Percentiles rank a stretch among this genome's conserved stretches.
phyloP scores from a whole-genome alignment of 2,888 invertebrate genomes.

The Aricia artaxerxes region DNA sequence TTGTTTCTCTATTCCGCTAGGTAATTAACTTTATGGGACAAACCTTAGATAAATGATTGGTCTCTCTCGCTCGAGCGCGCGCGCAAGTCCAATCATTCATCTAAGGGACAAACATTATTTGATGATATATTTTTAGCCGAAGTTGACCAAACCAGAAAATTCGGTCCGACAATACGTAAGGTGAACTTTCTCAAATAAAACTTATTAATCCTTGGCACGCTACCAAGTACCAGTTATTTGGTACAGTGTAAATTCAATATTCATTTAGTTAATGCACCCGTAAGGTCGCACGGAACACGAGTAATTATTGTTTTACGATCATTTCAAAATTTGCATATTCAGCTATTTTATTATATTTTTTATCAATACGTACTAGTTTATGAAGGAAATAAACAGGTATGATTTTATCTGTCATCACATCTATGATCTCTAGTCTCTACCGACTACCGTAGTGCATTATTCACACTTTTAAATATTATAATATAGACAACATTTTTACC shows the following conservation, averaged over 20 bases:
- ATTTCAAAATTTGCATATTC: neutral
- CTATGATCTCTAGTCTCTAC: neutral
- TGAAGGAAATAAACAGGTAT: neutral
- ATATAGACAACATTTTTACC: no score
- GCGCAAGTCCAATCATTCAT: no score
- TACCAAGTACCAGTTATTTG: neutral
- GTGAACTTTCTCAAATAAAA: neutral
- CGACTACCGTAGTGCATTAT: neutral
- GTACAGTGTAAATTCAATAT: neutral
- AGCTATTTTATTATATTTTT: neutral
- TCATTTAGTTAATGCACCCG: neutral
- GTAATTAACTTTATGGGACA: no score
- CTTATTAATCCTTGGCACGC: conserved; percentile 2
- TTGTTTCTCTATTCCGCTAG: no score
- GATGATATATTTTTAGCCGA: neutral
- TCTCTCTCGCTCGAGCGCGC: no score
- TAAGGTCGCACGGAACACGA: neutral
- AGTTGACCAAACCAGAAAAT: neutral
- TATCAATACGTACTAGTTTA: neutral
- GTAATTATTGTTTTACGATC: conserved; percentile 1
- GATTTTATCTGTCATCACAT: neutral
- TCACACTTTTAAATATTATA: neutral
- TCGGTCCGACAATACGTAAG: neutral
- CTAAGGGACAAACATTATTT: no score
- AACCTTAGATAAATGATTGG: no score